Base-by-base conservation (phyloP, 53 echinoderm and acorn worm species). In the Arbacia lixula region DNA sequence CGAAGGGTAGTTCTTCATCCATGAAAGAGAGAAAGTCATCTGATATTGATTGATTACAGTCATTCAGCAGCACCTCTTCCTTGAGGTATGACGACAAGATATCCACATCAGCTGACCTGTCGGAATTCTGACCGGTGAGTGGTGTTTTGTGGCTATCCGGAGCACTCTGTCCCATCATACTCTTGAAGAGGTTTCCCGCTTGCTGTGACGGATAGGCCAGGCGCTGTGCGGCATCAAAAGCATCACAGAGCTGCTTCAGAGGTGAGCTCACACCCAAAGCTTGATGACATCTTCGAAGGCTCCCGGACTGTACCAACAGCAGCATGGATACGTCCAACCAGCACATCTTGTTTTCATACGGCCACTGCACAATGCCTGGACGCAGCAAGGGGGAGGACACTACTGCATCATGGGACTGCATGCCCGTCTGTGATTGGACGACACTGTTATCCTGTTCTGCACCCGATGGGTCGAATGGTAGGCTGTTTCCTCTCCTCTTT, bases 251-350 rank as follows among this genome's bases (percentile, higher is more conserved):
- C 27, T 36, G 75, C 50, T 74, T 87, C n/a, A 99, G n/a, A 22
- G 79, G 43, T 1, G 88, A 88, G 31, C 53, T 84, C 20, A 34
- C 86, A 0, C 76, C 81, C n/a, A 89, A 68, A 20, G 72, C 37
- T 12, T 52, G 55, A 12, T 95, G 85, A 63, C 95, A 95, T 37
- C 40, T 28, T 4, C 90, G 91, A 25, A 99, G 76, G 60, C 92
- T 92, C 0, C 43, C 38, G 51, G 85, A 84, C 42, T 77, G 85
- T 1, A 95, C 92, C 22, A 99, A 54, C 24, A 91, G 42, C 16
- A 90, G 66, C 88, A 99, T 79, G 88, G 88, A 90, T 14, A 85
- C 86, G 51, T 99, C 99, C 49, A 99, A 60, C 99, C 99, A 99
- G 66, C 99, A 99, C 57, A 99, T 85, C 62, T 86, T 85, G 26